Percentiles rank a stretch among this genome's conserved stretches.
Evolutionary conservation across 2,888 invertebrate species (phyloP).

Genomic region (Acleris cristana): DNA sequence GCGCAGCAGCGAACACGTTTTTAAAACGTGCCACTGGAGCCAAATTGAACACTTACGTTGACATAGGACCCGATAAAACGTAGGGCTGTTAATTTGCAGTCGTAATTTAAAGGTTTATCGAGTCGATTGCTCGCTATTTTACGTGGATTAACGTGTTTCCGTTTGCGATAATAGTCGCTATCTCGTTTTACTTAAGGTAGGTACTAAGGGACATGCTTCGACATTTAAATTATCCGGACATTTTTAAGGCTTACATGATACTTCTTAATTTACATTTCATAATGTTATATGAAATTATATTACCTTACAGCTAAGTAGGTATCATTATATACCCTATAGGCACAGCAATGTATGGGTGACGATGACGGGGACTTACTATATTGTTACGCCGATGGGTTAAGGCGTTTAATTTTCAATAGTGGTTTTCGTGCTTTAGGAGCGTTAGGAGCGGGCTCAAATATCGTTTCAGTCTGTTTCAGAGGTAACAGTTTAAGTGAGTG

Average conservation of each 20-base stretch:
- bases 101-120: constrained; percentile 14
- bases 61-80: constrained; percentile 21
- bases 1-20: constrained; percentile 7
- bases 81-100: constrained; percentile 14
- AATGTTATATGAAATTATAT: no score
- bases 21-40: constrained; percentile 25
- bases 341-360: no score
- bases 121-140: constrained; percentile 7
- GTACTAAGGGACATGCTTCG: neutral
- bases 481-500: no score
- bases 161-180: neutral
- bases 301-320: no score
- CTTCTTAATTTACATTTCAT: no score
- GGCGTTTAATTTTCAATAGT: no score
- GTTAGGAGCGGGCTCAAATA: no score
- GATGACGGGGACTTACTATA: no score
- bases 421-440: no score
- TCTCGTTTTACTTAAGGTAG: neutral
- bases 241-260: neutral
- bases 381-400: no score
- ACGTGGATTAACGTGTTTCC: constrained; percentile 5
- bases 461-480: no score
- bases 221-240: neutral
- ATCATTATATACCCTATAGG: no score
- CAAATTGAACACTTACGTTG: constrained; percentile 28